Base-by-base conservation (phyloP, 2,113 vertebrate genomes). In the Macquaria australasica region DNA sequence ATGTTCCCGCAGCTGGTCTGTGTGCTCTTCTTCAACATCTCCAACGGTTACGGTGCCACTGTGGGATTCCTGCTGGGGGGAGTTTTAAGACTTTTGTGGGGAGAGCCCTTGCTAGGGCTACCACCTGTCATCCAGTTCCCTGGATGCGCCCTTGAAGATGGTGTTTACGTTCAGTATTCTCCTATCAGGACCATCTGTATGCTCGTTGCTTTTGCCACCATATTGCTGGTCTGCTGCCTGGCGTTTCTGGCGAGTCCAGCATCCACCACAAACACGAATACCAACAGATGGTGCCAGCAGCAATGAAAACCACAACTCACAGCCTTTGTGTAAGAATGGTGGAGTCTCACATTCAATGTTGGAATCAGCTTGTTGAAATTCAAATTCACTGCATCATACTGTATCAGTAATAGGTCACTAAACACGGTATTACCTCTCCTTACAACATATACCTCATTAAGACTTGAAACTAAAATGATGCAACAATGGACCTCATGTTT, bases 1-100 rank as follows among this genome's bases (percentile, higher is more conserved):
- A 91, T 96, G 45, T 95, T 97, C 63, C 95, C 96, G 1, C 96
- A 96, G 86, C 92, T 96, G 48, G 93, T 93, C 80, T 96, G 95
- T 0, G 92, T 89, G 41, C 89, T 92, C 8, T 92, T 92, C 0
- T 9, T 83, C 70, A 73, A 91, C 34, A 34, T 82, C 51, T 95
- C 94, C 1, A 96, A 97, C n/a, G 85, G 88, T 2, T 96, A 96
- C 0, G 94, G 96, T 4, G 95, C 95, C 0, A 78, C 87, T 8
- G 85, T 73, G 0, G 95, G 95, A 3, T 95, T 94, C 77, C 2
- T 94, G 16, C 8, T 94, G 1, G 95, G 93, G 3, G 51, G 95
- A 1, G 34, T 94, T 9, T 58, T 96, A 50, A 91, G 95, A n/a
- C 77, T 96, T 6, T 41, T 96, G 75, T 94, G 94, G 0, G 96